Evolutionary conservation across 2,113 vertebrate genomes (phyloP).

Genomic region (Misgurnus mizolepis): DNA sequence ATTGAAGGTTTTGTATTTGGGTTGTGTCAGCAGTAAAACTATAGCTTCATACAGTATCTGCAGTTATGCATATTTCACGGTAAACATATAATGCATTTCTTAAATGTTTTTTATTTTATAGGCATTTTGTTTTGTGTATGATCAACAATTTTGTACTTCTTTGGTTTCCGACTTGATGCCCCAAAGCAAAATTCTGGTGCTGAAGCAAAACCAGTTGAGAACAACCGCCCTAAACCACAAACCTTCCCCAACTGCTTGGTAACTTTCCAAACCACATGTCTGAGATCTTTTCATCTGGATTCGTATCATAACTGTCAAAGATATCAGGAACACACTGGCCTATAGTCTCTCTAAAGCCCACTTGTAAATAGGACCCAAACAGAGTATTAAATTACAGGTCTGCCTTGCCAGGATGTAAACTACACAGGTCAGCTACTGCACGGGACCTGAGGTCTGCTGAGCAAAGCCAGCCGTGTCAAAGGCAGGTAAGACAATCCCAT

Average conservation of each 20-base stretch:
- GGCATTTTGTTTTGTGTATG: too few relatives aligned
- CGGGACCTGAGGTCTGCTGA: slow-evolving; percentile 45
- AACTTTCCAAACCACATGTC: slow-evolving; percentile 64
- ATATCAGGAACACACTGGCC: slow-evolving; percentile 46
- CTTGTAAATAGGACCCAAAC: slow-evolving; percentile 63
- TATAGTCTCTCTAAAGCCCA: slow-evolving; percentile 49
- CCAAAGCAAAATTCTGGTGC: too few relatives aligned
- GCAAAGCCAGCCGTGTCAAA: slow-evolving; percentile 59
- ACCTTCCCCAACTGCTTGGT: slow-evolving; percentile 49
- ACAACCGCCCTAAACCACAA: slow-evolving; percentile 30
- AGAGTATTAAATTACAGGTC: slow-evolving; percentile 63
- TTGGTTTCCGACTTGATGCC: too few relatives aligned
- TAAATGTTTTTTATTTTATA: too few relatives aligned
- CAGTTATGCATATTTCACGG: too few relatives aligned
- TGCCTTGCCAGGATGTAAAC: slow-evolving; percentile 47
- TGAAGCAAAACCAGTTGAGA: too few relatives aligned
- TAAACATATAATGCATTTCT: too few relatives aligned
- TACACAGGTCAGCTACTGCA: slow-evolving; percentile 64
- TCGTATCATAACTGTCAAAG: slow-evolving; percentile 59
- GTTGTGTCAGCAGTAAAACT: too few relatives aligned
- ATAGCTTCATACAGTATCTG: too few relatives aligned
- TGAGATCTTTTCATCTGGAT: slow-evolving; percentile 60
- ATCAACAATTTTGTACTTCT: too few relatives aligned
- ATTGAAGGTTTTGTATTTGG: too few relatives aligned
- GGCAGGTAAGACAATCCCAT: slow-evolving; percentile 54